Evolutionary conservation across 2,113 vertebrate genomes (phyloP), one percentile per base, ranked within the genome.

Genomic region (Brachirus orientalis): DNA sequence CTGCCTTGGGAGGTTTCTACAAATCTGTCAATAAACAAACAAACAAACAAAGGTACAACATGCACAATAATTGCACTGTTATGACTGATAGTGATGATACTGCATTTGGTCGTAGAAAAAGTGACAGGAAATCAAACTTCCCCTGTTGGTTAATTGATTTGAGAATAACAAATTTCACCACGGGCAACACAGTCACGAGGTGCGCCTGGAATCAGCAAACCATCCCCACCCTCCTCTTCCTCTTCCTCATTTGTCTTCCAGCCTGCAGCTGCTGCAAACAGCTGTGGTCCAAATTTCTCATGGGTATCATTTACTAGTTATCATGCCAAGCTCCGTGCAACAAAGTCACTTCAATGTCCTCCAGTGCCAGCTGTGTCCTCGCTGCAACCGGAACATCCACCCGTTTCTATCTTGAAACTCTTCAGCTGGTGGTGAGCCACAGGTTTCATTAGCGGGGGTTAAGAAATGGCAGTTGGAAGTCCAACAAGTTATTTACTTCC

Each of bases 261-360:
- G 37, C 47, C 35, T 7, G 48, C 76, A 90, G 83, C 78, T 84
- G 83, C 63, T 41, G 61, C 45, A 53, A 65, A 70, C 82, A 87
- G 72, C 82, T 88, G 84, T 66, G 72, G 70, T 69, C 74, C 58
- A 0, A 53, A 62, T 44, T 55, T 66, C 63, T 69, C 70, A 43
- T 6, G 45, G 75, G 70, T 44, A 51, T 61, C 44, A 43, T 75
- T 82, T 68, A 57, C 80, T 76, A 80, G 69, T 63, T 73, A 41
- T 73, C 72, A 38, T 54, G 45, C 63, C 51, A 65, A 75, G 51
- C 20, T 44, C 55, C 56, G 68, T 53, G 55, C 61, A 65, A 80
- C 78, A 84, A 78, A 84, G 76, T 82, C 74, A 68, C 51, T 47
- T 18, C 20, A 40, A 28, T 22, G 63, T 79, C 57, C 57, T 75